Percentiles rank a stretch among this genome's conserved stretches.
phyloP scores from a whole-genome alignment of 1,140 invertebrate genomes.

The Apis dorsata region DNA sequence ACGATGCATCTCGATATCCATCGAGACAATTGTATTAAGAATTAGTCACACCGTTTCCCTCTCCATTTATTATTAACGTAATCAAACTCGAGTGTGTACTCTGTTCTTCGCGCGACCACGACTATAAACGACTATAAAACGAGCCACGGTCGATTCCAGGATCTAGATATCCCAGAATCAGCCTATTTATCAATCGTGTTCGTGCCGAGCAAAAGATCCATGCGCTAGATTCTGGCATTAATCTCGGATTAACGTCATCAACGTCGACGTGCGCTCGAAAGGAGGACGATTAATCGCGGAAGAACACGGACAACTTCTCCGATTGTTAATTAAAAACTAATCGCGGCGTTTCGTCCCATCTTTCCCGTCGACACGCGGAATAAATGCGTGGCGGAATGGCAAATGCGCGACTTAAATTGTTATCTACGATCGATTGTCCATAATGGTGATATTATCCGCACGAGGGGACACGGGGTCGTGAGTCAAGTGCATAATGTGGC shows the following conservation, averaged over 20 bases:
- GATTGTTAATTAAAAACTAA: conserved; percentile 28
- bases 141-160: neutral
- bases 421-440: conserved; percentile 51
- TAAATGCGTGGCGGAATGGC: conserved; percentile 6
- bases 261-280: too few species aligned
- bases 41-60: too few species aligned
- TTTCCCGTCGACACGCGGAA: neutral
- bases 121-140: neutral
- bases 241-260: neutral
- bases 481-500: conserved; percentile 46
- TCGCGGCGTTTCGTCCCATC: conserved; percentile 27
- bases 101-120: too few species aligned
- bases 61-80: too few species aligned
- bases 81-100: too few species aligned
- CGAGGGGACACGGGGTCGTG: conserved; percentile 40
- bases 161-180: too few species aligned
- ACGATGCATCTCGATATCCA: too few species aligned
- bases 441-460: conserved; percentile 50
- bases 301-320: too few species aligned
- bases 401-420: conserved; percentile 41
- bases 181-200: neutral
- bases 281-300: neutral
- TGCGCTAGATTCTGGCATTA: neutral
- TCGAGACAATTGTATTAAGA: too few species aligned
- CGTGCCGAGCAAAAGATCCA: neutral